Evolutionary conservation across 2,888 invertebrate genomes (phyloP), one percentile per base, ranked within the genome.

Genomic region (Scaptomyza caliginosa): DNA sequence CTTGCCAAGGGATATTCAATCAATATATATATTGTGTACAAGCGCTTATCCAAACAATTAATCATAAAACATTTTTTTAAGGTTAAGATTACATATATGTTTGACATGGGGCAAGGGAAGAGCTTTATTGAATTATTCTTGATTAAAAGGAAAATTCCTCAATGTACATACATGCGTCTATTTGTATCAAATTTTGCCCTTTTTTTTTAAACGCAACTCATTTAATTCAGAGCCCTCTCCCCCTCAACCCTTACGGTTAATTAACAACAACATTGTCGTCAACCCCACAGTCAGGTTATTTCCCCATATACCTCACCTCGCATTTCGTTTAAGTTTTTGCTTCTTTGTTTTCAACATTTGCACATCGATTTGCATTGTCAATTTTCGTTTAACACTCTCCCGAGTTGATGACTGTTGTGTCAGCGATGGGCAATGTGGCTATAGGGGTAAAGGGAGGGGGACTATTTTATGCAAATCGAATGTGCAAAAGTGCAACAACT

Each of bases 401-500:
- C 6, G 6, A 13, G 13, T 13, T 13, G 32, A n/a, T n/a, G n/a
- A n/a, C n/a, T n/a, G n/a, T n/a, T n/a, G n/a, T n/a, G n/a, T n/a
- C n/a, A n/a, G 6, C 6, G 13, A 32, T 11, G 32, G 26, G n/a
- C n/a, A n/a, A n/a, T n/a, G n/a, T n/a, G n/a, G n/a, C n/a, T n/a
- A n/a, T n/a, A 26, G 26, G 0, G 26, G 17, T 5, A 19, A 19
- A 4, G 23, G 19, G 6, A 42, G 24, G 13, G 8, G 10, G 36
- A 49, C n/a, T 39, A 26, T 56, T 56, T 36, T 39, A 71, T 74
- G 75, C 54, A 72, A 72, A 74, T 58, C 32, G 19, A 19, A 38
- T 28, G 56, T 52, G 51, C 60, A 45, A 71, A 76, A 66, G 64
- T 76, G 55, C 72, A 60, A 40, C 51, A 66, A 77, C 77, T 84